Evolutionary conservation across 2,888 invertebrate genomes (phyloP).

Genomic region (Drepana falcataria): DNA sequence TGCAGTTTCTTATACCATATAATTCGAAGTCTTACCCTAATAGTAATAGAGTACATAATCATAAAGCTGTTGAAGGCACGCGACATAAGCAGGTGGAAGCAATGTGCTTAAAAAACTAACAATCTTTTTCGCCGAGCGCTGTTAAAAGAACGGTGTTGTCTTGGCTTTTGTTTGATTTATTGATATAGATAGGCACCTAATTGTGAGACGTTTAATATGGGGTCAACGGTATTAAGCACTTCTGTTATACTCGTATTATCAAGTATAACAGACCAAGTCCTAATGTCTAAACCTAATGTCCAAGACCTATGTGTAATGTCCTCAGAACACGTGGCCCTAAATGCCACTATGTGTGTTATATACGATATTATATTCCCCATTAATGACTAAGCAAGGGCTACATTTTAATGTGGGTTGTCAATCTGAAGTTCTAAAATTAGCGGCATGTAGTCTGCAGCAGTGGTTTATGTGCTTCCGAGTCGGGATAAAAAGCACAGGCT

Average conservation of each 20-base stretch:
- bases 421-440: slow-evolving; percentile 34
- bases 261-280: too few species aligned
- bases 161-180: slow-evolving; percentile 38
- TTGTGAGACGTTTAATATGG: background rate
- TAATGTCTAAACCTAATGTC: too few species aligned
- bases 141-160: slow-evolving; percentile 54
- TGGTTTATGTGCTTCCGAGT: slow-evolving; percentile 33
- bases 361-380: background rate
- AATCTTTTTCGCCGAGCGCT: slow-evolving; percentile 58
- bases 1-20: slow-evolving; percentile 15
- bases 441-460: slow-evolving; percentile 21
- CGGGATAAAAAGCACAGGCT: slow-evolving; percentile 50
- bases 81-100: slow-evolving; percentile 74
- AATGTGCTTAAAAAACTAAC: slow-evolving; percentile 65
- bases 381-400: background rate
- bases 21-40: slow-evolving; percentile 17
- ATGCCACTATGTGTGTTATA: too few species aligned
- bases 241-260: too few species aligned
- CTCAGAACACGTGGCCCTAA: too few species aligned
- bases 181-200: slow-evolving; percentile 18
- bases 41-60: slow-evolving; percentile 20
- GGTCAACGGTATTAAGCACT: background rate
- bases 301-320: too few species aligned
- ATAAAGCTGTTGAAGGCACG: slow-evolving; percentile 42
- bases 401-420: background rate